Conservation (phyloP, 2,888 invertebrate genomes). For the Ellobium chinense region DNA sequence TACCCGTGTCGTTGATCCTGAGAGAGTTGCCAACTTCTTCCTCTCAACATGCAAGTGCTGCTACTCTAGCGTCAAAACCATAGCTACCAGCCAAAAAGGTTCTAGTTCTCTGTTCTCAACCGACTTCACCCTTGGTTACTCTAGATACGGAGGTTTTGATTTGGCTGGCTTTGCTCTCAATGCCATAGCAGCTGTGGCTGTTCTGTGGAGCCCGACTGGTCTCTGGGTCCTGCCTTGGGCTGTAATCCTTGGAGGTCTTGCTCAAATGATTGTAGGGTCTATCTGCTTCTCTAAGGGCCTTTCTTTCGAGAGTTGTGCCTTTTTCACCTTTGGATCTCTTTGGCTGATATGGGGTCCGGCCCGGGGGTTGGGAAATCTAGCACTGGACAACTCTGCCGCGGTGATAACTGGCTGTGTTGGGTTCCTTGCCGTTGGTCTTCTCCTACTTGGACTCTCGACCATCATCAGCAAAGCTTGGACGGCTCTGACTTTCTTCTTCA, state of each 20-base stretch:
- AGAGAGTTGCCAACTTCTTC: slow-evolving; percentile 1
- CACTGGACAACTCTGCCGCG: slow-evolving; percentile 49
- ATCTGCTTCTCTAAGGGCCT: slow-evolving; percentile 60
- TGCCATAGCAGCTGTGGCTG: slow-evolving; percentile 56
- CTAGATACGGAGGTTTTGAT: slow-evolving; percentile 60
- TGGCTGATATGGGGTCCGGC: slow-evolving; percentile 65
- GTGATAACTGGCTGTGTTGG: slow-evolving; percentile 53
- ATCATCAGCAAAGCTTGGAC: slow-evolving; percentile 61
- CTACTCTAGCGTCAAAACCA: neutral
- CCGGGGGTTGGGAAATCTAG: slow-evolving; percentile 50
- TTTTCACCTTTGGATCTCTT: slow-evolving; percentile 57
- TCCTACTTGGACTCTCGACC: slow-evolving; percentile 56
- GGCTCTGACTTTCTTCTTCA: slow-evolving; percentile 52
- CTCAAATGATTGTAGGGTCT: slow-evolving; percentile 59
- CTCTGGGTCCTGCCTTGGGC: slow-evolving; percentile 58
- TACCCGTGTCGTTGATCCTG: slow-evolving; percentile 28
- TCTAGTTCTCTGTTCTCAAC: slow-evolving; percentile 45
- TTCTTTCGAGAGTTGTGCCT: slow-evolving; percentile 62
- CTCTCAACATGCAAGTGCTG: slow-evolving; percentile 25
- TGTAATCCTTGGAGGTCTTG: slow-evolving; percentile 56
- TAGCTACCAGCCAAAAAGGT: neutral
- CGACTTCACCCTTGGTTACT: slow-evolving; percentile 58
- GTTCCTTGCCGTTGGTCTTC: slow-evolving; percentile 56
- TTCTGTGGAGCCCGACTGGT: slow-evolving; percentile 54
- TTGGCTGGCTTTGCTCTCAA: slow-evolving; percentile 59